Conservation (phyloP, 2,797 vertebrate species). For the Chaetophractus vellerosus region DNA sequence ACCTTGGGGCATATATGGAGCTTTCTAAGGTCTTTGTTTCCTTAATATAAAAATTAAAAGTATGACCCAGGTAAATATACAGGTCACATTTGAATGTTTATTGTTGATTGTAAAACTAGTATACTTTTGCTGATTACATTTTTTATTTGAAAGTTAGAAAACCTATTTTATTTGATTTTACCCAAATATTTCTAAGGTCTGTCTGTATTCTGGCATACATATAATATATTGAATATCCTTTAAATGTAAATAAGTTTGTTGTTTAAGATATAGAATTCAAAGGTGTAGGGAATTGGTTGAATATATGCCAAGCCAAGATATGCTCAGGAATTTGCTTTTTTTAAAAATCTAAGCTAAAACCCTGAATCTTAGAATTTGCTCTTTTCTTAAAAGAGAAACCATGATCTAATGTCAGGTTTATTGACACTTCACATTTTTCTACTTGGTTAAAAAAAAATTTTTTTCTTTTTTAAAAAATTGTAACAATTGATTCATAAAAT, state of each 20-base stretch:
- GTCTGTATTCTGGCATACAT: not conserved
- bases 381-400: not conserved
- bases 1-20: not conserved
- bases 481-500: not conserved
- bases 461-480: not conserved
- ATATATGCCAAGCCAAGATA: not conserved
- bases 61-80: not conserved
- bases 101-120: not conserved
- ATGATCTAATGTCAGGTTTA: conserved; percentile 15
- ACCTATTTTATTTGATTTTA: conserved; percentile 53
- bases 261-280: not conserved
- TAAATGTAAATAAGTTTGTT: conserved; percentile 23
- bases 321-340: conserved; percentile 15
- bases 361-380: conserved; percentile 6
- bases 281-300: not conserved
- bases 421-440: conserved; percentile 52
- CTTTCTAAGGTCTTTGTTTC: not conserved
- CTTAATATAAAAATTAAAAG: not conserved
- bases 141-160: conserved; percentile 42
- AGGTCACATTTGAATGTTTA: not conserved
- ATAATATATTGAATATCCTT: not conserved
- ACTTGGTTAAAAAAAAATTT: not conserved
- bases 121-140: not conserved
- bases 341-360: not conserved
- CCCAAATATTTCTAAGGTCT: conserved; percentile 11